Conservation (phyloP, 2,797 vertebrate genomes). For the Oreochromis grahami region DNA sequence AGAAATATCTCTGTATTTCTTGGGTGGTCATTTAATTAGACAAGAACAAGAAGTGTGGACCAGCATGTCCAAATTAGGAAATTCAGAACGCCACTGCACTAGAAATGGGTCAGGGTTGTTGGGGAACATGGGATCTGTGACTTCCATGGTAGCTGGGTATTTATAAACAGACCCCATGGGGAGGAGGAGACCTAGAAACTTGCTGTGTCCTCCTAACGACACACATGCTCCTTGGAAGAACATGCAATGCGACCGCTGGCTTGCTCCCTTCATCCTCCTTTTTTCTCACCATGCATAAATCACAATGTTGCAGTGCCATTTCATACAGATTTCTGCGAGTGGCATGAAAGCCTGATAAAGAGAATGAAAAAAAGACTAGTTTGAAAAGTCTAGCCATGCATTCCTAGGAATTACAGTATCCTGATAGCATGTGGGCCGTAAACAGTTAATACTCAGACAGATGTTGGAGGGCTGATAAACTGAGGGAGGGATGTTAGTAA, state of each 20-base stretch:
- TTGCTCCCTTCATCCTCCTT: slow-evolving; percentile 11
- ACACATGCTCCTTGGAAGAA: slow-evolving; percentile 46
- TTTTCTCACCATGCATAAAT: slow-evolving; percentile 32
- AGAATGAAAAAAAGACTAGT: slow-evolving; percentile 10
- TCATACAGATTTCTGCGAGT: slow-evolving; percentile 9
- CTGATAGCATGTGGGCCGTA: slow-evolving; percentile 40
- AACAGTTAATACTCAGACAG: slow-evolving; percentile 59
- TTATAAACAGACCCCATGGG: slow-evolving; percentile 74
- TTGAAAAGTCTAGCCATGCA: slow-evolving; percentile 24
- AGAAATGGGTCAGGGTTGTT: slow-evolving; percentile 79
- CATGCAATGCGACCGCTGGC: slow-evolving; percentile 28
- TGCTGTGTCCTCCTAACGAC: slow-evolving; percentile 47
- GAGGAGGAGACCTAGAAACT: slow-evolving; percentile 73
- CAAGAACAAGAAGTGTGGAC: slow-evolving; percentile 24
- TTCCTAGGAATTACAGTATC: slow-evolving; percentile 42
- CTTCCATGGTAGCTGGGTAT: slow-evolving; percentile 70
- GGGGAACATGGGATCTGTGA: slow-evolving; percentile 72
- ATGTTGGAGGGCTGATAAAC: slow-evolving; percentile 61
- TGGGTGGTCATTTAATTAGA: slow-evolving; percentile 20
- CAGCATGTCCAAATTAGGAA: slow-evolving; percentile 47
- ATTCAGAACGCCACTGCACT: slow-evolving; percentile 41
- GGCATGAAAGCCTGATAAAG: slow-evolving; percentile 20
- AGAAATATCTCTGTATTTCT: neutral
- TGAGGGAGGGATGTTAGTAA: slow-evolving; percentile 39
- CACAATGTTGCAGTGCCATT: slow-evolving; percentile 1